Base-by-base conservation (phyloP, 2,113 vertebrate genomes). In the Pionites leucogaster region DNA sequence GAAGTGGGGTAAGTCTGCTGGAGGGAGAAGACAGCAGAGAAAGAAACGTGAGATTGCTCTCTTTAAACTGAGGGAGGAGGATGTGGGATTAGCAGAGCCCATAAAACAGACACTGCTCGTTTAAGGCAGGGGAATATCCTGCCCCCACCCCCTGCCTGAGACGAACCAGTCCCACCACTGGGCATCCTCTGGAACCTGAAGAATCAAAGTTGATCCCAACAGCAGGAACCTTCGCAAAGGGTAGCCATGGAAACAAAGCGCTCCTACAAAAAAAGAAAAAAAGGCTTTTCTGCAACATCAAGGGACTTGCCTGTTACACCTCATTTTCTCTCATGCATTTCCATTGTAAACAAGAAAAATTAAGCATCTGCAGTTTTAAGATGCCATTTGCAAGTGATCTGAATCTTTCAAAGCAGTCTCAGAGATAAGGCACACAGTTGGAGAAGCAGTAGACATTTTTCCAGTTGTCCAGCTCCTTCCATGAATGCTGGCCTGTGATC, bases 171-270 rank as follows among this genome's bases (percentile, higher is more conserved):
- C 86, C 91, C 83, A 85, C 65, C 7, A 6, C 65, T 60, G 77
- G 80, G 46, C 64, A 90, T n/a, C n/a, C 25, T 65, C 53, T 70
- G 35, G 41, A 27, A 70, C n/a, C 29, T 4, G 5, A 17, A 77
- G 68, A 90, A 80, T 64, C 70, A 25, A 83, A 88, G 42, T n/a
- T 33, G 63, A 90, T 80, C 49, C 67, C 46, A 93, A 74, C 64
- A 92, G 76, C 46, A 46, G 71, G 60, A 74, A 49, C 77, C 41
- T 59, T 33, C 65, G 33, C 49, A 74, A 79, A 78, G 33, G 33
- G 82, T 77, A 88, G 41, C 29, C 76, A 88, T 81, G 68, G 85
- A 95, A 96, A 96, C 49, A 59, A 59, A 33, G 33, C 59, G 50
- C 12, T 67, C 41, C 57, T 44, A 47, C 5, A 18, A 49, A 18